These are phyloP conservation scores for Brachylomia viminalis DNA, from an alignment of 2,888 invertebrate species.

Conservation along the genomic window DNA sequence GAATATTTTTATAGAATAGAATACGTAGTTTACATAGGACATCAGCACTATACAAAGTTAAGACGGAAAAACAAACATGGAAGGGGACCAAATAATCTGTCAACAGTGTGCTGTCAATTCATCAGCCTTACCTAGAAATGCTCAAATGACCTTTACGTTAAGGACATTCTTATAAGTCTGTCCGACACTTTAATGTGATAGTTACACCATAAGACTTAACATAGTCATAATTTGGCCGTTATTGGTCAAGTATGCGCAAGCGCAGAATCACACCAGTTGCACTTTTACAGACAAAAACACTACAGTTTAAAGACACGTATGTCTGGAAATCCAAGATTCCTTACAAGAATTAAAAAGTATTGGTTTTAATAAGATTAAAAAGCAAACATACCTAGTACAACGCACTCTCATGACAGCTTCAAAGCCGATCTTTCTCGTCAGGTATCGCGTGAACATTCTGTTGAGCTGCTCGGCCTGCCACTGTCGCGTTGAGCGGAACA, in stretches of 20 bases:
- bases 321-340: neutral
- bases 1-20: neutral
- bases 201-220: neutral
- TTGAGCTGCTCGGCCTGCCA: constrained; percentile 94
- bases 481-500: constrained; percentile 93
- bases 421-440: constrained; percentile 99
- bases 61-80: neutral
- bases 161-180: neutral
- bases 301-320: neutral
- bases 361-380: neutral
- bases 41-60: neutral
- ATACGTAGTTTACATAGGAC: neutral
- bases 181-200: neutral
- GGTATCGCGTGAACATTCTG: constrained; percentile 95
- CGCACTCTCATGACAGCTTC: constrained; percentile 99
- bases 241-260: neutral
- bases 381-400: constrained; percentile 93
- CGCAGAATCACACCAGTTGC: neutral
- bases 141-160: neutral
- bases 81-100: neutral
- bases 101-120: neutral
- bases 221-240: neutral
- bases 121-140: neutral
- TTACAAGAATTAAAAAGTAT: neutral
- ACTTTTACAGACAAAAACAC: neutral